These are phyloP conservation scores for Octodon degus DNA, from an alignment of 2,113 vertebrate species.

Conservation along the genomic window DNA sequence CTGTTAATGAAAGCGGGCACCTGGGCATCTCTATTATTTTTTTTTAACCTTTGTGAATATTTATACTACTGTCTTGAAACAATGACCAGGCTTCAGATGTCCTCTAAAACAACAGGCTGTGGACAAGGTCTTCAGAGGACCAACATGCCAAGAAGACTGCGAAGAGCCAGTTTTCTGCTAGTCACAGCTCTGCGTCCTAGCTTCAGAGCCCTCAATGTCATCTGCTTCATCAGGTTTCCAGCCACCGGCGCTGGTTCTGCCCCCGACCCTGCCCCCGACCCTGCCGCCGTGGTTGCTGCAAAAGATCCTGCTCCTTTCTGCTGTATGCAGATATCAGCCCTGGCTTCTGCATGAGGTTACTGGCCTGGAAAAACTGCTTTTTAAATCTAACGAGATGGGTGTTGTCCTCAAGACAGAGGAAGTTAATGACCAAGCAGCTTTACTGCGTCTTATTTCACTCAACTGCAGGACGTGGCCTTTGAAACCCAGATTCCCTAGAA, in stretches of 20 bases:
- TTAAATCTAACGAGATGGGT: constrained; percentile 53
- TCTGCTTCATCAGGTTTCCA: neutral
- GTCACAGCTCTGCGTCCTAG: neutral
- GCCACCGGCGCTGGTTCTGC: neutral
- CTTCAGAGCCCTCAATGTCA: neutral
- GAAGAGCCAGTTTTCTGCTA: neutral
- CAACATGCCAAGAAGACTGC: neutral
- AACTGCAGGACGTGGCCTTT: constrained; percentile 25
- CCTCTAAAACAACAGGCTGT: neutral
- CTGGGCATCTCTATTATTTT: neutral
- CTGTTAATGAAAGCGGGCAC: constrained; percentile 35
- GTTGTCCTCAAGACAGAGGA: constrained; percentile 64
- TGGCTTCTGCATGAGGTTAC: constrained; percentile 44
- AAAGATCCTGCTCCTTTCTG: constrained; percentile 13
- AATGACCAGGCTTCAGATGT: neutral
- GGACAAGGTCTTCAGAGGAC: neutral
- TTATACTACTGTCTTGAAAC: constrained; percentile 11
- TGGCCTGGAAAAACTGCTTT: constrained; percentile 28
- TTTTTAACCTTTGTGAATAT: constrained; percentile 35
- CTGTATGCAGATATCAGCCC: neutral
- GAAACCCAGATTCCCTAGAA: constrained; percentile 62
- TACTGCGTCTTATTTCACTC: constrained; percentile 65
- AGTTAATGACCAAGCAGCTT: constrained; percentile 63
- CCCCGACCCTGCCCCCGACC: neutral
- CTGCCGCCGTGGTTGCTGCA: neutral